These are phyloP conservation scores for Furnarius figulus DNA, from an alignment of 2,113 vertebrate species.

Conservation along the genomic window DNA sequence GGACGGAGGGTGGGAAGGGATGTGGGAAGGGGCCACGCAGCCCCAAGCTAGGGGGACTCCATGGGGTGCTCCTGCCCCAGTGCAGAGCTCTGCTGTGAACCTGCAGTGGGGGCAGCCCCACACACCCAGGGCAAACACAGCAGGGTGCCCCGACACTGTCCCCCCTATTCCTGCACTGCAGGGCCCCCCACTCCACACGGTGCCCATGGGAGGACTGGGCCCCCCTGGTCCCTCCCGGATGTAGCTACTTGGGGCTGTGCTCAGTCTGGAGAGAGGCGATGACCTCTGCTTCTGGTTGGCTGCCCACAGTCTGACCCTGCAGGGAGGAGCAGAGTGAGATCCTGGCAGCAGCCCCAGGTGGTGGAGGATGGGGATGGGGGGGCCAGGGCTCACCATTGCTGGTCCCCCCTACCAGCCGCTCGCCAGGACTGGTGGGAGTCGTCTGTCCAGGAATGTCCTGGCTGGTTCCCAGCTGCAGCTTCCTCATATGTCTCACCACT, in stretches of 20 bases:
- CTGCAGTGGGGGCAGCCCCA: background rate
- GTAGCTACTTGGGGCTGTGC: rapidly evolving
- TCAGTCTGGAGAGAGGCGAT: background rate
- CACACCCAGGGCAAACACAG: background rate
- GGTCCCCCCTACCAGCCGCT: slow-evolving; percentile 71
- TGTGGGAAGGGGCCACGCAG: background rate
- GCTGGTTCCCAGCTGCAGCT: slow-evolving; percentile 91
- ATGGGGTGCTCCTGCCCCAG: background rate
- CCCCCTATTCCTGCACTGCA: background rate
- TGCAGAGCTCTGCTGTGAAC: background rate
- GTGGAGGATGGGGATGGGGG: rapidly evolving
- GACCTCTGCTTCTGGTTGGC: background rate
- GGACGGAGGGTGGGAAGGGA: background rate
- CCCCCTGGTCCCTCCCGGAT: background rate
- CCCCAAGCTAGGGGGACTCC: background rate
- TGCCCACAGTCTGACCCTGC: background rate
- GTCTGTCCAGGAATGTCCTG: slow-evolving; percentile 82
- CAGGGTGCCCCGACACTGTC: background rate
- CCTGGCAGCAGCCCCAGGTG: rapidly evolving
- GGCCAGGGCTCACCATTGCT: slow-evolving; percentile 66
- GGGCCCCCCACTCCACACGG: background rate
- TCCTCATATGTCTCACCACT: slow-evolving; percentile 95
- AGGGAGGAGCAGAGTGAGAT: background rate
- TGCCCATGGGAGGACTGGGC: background rate
- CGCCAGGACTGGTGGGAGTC: slow-evolving; percentile 71